Evolutionary conservation across 2,113 vertebrate species (phyloP), one percentile per base, ranked within the genome.

Genomic region (Nansenia antarctica): DNA sequence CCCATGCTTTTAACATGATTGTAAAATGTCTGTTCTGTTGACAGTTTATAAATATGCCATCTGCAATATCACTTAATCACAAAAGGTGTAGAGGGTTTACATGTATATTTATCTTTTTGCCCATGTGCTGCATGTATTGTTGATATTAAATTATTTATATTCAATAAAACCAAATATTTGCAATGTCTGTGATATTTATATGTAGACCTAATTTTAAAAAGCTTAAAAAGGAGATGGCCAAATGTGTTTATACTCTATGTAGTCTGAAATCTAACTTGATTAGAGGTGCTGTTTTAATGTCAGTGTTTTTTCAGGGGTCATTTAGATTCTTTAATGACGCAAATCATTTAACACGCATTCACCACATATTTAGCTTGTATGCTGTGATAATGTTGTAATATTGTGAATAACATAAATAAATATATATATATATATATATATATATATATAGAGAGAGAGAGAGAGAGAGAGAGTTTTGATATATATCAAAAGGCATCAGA

Each of bases 81-180:
- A 29, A 45, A 29, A 45, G 62, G 45, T 59, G 32, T 47, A 74
- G 37, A 22, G 27, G n/a, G 57, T 57, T 26, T 59, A 63, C 20
- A 53, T 73, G 54, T 75, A 55, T 55, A 9, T 82, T 80, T 72
- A 27, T 74, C 67, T 64, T 65, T 67, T 55, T 42, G 20, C 72
- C 58, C 72, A 76, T 65, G 35, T 75, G 42, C 67, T 30, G 68
- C 63, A 73, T 69, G 61, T 80, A 37, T 65, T 71, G 62, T 87
- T 35, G 26, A 75, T 77, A 69, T 62, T 9, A 67, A 78, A 59
- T 58, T 80, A 73, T 88, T 88, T 90, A 71, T 89, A 89, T 85
- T 67, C 24, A 88, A 89, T 90, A 87, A 88, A 86, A 70, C 62
- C 26, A 54, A 74, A 73, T 59, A 80, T 85, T 85, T 80, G 83